Evolutionary conservation across 2,888 invertebrate genomes (phyloP), one percentile per base, ranked within the genome.

Genomic region (Calliopum simillimum): DNA sequence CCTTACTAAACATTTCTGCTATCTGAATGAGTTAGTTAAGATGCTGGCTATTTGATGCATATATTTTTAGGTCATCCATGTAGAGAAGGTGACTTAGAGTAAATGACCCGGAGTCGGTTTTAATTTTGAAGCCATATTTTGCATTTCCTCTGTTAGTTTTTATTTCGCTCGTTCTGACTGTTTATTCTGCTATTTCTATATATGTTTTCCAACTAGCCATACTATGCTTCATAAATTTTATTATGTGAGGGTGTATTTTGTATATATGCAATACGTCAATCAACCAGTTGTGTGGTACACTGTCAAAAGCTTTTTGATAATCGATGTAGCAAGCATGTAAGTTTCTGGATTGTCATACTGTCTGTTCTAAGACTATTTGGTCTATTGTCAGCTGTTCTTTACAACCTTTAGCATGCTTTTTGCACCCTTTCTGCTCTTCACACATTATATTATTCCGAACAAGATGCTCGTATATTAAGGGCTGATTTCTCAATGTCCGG

Each of bases 1-100:
- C 70, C n/a, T 23, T 46, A 47, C 68, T 70, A 56, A 70, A 72
- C n/a, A 25, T 69, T 11, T 19, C 1, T 16, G 41, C 67, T n/a
- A 59, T 62, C 53, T 70, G 6, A 13, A 61, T 51, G 13, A 70
- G 66, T 3, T 61, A 43, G 11, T 59, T 47, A 19, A 70, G n/a
- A n/a, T 21, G 43, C 23, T 70, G 43, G 56, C 23, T 61, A n/a
- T 51, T 53, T 16, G 55, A 59, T 8, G 71, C 63, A 47, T 63
- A 71, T n/a, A 68, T 46, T 46, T 71, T 71, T n/a, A n/a, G n/a
- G n/a, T n/a, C n/a, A n/a, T n/a, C n/a, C n/a, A n/a, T n/a, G n/a
- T n/a, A n/a, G n/a, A n/a, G n/a, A n/a, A n/a, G n/a, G n/a, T n/a
- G n/a, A n/a, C n/a, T n/a, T n/a, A n/a, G n/a, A n/a, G n/a, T n/a